Evolutionary conservation across 2,797 vertebrate species (phyloP).

Genomic region (Notolepis coatsorum): DNA sequence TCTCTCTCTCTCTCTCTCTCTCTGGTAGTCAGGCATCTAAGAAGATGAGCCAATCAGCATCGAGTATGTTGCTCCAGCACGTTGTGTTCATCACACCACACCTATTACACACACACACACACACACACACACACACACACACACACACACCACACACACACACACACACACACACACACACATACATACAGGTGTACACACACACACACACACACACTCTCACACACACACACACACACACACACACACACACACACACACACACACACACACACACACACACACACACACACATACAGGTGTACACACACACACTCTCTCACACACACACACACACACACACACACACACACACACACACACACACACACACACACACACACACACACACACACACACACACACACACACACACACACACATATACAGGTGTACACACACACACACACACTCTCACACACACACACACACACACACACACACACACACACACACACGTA

Average conservation of each 20-base stretch:
- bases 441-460: not conserved
- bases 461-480: not conserved
- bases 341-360: not conserved
- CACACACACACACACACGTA: not conserved
- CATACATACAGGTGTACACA: not conserved
- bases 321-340: no score
- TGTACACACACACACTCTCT: not conserved
- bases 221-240: not conserved
- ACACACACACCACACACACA: no score
- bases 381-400: not conserved
- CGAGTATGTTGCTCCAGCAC: no score
- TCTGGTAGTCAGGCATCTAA: no score
- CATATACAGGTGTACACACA: no score
- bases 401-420: no score
- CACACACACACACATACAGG: not conserved
- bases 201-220: not conserved
- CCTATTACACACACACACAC: no score
- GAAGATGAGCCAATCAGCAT: no score
- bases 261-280: constrained; percentile 1
- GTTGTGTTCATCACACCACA: no score
- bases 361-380: not conserved
- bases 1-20: no score
- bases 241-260: not conserved
- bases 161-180: no score
- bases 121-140: not conserved